phyloP scores from a whole-genome alignment of 2,113 vertebrate genomes.

The Microcebus tavaratra region DNA sequence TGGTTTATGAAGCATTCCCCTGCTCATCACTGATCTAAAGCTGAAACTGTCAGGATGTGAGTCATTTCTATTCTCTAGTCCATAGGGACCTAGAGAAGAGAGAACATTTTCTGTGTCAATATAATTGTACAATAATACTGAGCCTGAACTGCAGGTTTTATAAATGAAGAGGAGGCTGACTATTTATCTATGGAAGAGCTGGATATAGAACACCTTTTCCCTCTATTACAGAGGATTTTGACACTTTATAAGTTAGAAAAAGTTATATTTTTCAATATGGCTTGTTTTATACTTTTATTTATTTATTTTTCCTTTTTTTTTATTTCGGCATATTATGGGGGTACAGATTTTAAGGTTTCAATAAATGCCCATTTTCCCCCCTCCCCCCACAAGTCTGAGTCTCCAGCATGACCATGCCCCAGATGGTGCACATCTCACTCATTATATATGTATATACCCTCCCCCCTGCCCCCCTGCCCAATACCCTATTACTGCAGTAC shows the following conservation, averaged over 20 bases:
- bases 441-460: too few relatives aligned
- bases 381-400: too few relatives aligned
- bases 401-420: too few relatives aligned
- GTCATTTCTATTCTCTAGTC: background rate
- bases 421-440: too few relatives aligned
- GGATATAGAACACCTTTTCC: background rate
- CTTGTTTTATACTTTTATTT: slow-evolving; percentile 14
- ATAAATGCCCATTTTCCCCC: too few relatives aligned
- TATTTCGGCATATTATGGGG: too few relatives aligned
- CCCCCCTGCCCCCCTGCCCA: too few relatives aligned
- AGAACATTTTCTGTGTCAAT: background rate
- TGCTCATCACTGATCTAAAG: background rate
- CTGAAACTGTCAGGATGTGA: background rate
- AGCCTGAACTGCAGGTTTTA: background rate
- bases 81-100: background rate
- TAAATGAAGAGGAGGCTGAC: background rate
- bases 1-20: background rate
- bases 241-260: background rate
- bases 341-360: too few relatives aligned
- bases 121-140: background rate
- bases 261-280: background rate
- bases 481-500: too few relatives aligned
- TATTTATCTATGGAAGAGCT: background rate
- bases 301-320: too few relatives aligned
- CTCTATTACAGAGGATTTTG: background rate